Evolutionary conservation across 2,113 vertebrate species (phyloP).

Genomic region (Notothenia rossii): DNA sequence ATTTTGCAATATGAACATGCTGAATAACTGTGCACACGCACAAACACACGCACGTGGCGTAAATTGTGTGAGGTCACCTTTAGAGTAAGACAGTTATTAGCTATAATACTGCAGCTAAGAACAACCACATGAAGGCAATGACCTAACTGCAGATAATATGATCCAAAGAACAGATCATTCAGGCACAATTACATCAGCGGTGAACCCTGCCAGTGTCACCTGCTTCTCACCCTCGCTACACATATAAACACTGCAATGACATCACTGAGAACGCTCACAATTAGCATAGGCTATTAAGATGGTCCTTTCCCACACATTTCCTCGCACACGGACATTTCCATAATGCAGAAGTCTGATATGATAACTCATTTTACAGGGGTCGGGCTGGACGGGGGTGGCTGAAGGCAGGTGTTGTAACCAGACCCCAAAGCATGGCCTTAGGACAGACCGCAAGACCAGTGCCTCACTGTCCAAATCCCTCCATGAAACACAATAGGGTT

Average conservation of each 20-base stretch:
- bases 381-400: conserved; percentile 42
- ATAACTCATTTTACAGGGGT: conserved; percentile 67
- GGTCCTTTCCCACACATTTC: conserved; percentile 47
- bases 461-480: conserved; percentile 79
- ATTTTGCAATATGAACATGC: conserved; percentile 1
- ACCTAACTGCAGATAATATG: conserved; percentile 54
- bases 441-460: conserved; percentile 77
- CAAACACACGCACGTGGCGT: neutral
- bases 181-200: conserved; percentile 59
- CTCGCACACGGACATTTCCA: conserved; percentile 38
- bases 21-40: neutral
- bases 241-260: conserved; percentile 49
- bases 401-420: conserved; percentile 81
- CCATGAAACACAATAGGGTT: conserved; percentile 86
- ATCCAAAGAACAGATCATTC: conserved; percentile 53
- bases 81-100: conserved; percentile 17
- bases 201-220: conserved; percentile 46
- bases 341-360: conserved; percentile 54
- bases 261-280: conserved; percentile 47
- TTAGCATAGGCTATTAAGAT: conserved; percentile 43
- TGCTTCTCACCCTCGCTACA: conserved; percentile 43
- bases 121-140: conserved; percentile 44
- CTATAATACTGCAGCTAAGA: conserved; percentile 25
- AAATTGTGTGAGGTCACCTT: conserved; percentile 18
- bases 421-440: conserved; percentile 79